phyloP scores from a whole-genome alignment of 2,113 vertebrate genomes.

The Rhinolophus ferrumequinum region DNA sequence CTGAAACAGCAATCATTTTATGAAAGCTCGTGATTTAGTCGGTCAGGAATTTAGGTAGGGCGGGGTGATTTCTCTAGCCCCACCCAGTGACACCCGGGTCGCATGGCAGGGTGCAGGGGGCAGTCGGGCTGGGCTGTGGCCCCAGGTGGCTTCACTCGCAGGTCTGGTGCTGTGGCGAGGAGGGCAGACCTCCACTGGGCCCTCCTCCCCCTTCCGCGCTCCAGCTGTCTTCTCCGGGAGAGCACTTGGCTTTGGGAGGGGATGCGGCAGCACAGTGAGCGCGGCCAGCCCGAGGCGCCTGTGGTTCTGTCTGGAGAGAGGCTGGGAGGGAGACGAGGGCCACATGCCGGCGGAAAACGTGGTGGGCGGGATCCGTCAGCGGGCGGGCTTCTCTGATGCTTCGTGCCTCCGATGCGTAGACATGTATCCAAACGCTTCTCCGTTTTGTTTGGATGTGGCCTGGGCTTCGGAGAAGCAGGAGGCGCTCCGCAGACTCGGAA shows the following conservation, averaged over 20 bases:
- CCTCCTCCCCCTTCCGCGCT: not conserved
- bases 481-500: not conserved
- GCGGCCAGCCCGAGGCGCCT: accelerated
- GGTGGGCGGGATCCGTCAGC: not conserved
- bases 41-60: not conserved
- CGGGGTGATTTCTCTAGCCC: not conserved
- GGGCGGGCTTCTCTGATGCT: not conserved
- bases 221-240: not conserved
- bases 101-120: not conserved
- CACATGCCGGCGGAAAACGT: not conserved
- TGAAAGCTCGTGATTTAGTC: not conserved
- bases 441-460: not conserved
- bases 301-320: not conserved
- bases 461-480: not conserved
- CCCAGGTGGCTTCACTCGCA: not conserved
- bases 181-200: not conserved
- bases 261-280: not conserved
- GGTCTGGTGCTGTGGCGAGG: not conserved
- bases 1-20: not conserved
- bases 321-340: not conserved
- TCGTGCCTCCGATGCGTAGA: not conserved
- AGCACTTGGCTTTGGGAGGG: not conserved
- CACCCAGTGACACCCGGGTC: accelerated
- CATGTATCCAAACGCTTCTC: not conserved
- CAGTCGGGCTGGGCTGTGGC: not conserved